Evolutionary conservation across 1,140 invertebrate species (phyloP), one percentile per base, ranked within the genome.

Genomic region (Drosophila bocqueti): DNA sequence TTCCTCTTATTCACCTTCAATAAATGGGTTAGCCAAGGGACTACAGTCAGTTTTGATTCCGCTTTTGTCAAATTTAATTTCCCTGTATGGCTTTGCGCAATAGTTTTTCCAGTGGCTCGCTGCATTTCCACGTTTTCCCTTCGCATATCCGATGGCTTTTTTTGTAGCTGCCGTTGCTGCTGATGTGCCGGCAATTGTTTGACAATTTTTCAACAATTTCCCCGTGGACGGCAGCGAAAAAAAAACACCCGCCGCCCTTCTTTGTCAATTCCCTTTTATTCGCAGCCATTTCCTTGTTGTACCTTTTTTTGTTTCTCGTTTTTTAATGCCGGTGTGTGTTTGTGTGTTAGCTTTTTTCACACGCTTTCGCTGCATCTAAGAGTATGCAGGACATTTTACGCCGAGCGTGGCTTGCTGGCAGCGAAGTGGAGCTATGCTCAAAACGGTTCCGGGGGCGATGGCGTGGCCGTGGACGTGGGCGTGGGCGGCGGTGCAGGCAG

Each of bases 121-220:
- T 45, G 40, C 54, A 42, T 42, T 45, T 42, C 43, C 69, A 49
- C 45, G 52, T 55, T 55, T 55, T 68, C 52, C 18, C 46, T 21
- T 31, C 15, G 54, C 16, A 36, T 31, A 57, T 57, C 36, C 55
- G 36, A 0, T 42, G 36, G 5, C 13, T 38, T 26, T 66, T 43
- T 34, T 31, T 62, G 3, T n/a, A 36, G 26, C 71, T 45, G 47
- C 46, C 40, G 57, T 57, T 26, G 62, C 46, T 31, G 66, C 52
- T 72, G 69, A 72, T 72, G 69, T 73, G 54, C 78, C 60, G 52
- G 84, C 84, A 89, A 87, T 87, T 87, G 84, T 89, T 87, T 87
- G 84, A 87, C 84, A 87, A 87, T 87, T 87, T 87, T 87, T 87
- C 84, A 89, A 83, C 84, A 75, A 83, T 87, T 89, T 81, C 79